phyloP scores from a whole-genome alignment of 2,888 invertebrate genomes.

The Hetaerina titia region DNA sequence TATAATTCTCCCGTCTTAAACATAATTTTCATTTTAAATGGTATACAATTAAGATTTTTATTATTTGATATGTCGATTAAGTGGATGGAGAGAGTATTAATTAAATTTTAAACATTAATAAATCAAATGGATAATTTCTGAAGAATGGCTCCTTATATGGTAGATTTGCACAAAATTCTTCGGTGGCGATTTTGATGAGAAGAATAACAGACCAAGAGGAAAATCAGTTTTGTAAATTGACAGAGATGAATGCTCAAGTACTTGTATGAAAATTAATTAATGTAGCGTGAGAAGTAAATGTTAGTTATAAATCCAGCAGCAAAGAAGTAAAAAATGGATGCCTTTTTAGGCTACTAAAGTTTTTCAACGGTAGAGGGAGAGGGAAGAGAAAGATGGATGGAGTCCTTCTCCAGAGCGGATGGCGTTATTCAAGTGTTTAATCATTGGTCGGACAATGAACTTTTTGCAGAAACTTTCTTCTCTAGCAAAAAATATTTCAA shows the following conservation, averaged over 20 bases:
- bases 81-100: no score
- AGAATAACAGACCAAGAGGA: neutral
- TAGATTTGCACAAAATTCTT: no score
- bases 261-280: neutral
- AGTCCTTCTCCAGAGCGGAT: neutral
- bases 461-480: neutral
- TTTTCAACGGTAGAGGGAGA: neutral
- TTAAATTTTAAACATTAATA: no score
- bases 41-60: no score
- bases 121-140: no score
- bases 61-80: no score
- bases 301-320: neutral
- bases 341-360: neutral
- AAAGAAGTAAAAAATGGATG: neutral
- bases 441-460: neutral
- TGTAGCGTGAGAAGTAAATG: neutral
- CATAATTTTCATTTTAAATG: no score
- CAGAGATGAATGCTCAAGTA: neutral
- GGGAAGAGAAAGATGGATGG: neutral
- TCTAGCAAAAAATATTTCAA: neutral
- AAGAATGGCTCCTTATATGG: no score
- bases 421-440: conserved; percentile 27
- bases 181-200: neutral
- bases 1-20: no score
- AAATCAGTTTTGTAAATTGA: neutral